These are phyloP conservation scores for Acrocephalus kingi DNA, from an alignment of 2,113 vertebrate genomes.

Conservation along the genomic window DNA sequence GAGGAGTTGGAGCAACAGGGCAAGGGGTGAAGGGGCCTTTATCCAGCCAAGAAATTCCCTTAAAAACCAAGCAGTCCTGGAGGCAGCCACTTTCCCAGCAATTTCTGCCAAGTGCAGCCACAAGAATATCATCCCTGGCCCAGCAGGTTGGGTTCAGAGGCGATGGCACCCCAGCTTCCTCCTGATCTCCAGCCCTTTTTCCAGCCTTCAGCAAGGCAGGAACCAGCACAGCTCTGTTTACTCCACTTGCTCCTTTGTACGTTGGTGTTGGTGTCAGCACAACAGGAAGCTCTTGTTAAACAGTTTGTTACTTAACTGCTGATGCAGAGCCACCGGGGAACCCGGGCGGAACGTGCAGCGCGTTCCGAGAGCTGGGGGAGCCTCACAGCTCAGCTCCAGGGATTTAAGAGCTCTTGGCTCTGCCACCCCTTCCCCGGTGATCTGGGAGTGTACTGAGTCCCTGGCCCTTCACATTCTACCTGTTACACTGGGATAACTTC, in stretches of 20 bases:
- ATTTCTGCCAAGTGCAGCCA: background rate
- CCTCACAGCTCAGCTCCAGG: background rate
- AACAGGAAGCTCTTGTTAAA: constrained; percentile 55
- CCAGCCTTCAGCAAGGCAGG: background rate
- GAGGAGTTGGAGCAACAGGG: background rate
- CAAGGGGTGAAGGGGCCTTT: background rate
- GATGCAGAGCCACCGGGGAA: background rate
- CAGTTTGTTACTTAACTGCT: constrained; percentile 15
- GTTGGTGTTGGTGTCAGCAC: background rate
- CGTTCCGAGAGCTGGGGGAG: rapidly evolving
- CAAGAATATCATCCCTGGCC: background rate
- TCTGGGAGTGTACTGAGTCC: rapidly evolving
- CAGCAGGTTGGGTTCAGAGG: background rate
- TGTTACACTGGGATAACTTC: background rate
- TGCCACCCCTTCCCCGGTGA: background rate
- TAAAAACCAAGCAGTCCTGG: background rate
- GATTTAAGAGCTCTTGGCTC: background rate
- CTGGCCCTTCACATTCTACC: background rate
- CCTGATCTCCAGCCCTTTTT: rapidly evolving
- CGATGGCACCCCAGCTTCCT: background rate
- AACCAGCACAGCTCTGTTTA: constrained; percentile 11
- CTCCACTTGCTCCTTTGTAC: background rate
- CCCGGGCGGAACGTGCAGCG: background rate
- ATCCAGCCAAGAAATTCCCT: background rate
- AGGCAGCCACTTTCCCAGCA: background rate